Base-by-base conservation (phyloP, 2,888 invertebrate species). In the Sabatieria punctata region DNA sequence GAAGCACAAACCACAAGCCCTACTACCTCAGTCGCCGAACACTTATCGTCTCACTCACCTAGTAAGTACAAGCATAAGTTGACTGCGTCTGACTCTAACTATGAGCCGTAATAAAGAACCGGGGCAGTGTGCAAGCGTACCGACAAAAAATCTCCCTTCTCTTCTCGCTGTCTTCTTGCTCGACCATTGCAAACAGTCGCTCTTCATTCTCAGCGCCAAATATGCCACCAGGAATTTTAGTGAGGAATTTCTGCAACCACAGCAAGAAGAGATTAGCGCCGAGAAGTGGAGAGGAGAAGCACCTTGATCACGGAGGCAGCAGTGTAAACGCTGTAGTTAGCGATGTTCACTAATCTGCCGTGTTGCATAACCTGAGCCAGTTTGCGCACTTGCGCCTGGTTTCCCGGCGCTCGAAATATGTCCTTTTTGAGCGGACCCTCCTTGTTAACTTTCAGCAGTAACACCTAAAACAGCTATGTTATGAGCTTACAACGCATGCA, bases 221-320 rank as follows among this genome's bases (percentile, higher is more conserved):
- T 51, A 95, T 82, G 30, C 95, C 95, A 48, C 85, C 88, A 18
- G 93, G 93, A 59, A 95, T 79, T 75, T 91, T 91, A 54, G 93
- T 76, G 47, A 95, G 76, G 72, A 95, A 95, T 72, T 91, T 93
- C 74, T 73, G 58, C 8, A 60, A 57, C 30, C 11, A 22, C 8
- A 25, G 22, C 39, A 51, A 51, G 26, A 37, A 27, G 19, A 21
- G 41, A 15, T 11, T 38, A 30, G 15, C 8, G 11, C 8, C 11
- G n/a, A n/a, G 30, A 46, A 19, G n/a, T 22, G 22, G 13, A 46
- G n/a, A 19, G 26, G n/a, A 38, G 6, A 8, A 52, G 26, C 53
- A 72, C 72, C 66, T 95, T 95, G 52, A 95, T 75, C 50, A 95
- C 93, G 69, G 91, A 91, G 49, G 95, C 93, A 62, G 95, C 88